Percentiles rank a stretch among this genome's conserved stretches.
Evolutionary conservation across 2,888 invertebrate species (phyloP).

Genomic region (Machimus rusticus): DNA sequence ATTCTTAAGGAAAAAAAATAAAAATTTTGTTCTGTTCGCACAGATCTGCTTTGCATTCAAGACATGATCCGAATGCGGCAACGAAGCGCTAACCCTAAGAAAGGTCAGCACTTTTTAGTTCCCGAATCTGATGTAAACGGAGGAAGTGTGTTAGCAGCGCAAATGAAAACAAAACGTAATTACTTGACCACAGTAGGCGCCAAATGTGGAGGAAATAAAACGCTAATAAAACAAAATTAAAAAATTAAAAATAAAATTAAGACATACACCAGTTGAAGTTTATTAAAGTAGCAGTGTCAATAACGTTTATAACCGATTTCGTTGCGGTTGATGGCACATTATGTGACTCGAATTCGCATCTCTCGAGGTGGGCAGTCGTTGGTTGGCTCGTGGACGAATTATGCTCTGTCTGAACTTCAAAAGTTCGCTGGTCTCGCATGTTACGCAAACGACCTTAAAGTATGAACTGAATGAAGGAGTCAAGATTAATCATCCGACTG

Average conservation of each 20-base stretch:
- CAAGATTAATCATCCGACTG: background rate
- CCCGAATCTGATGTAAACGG: conserved; percentile 1
- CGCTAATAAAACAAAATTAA: background rate
- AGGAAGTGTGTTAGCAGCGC: conserved; percentile 4
- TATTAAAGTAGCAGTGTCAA: background rate
- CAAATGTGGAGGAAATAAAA: background rate
- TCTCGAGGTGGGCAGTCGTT: background rate
- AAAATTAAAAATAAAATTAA: background rate
- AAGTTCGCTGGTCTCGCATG: background rate
- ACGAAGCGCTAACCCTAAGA: background rate
- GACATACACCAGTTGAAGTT: background rate
- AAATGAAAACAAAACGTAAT: conserved; percentile 17
- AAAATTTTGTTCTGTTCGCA: background rate
- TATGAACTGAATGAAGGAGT: background rate
- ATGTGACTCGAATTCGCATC: background rate
- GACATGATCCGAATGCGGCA: background rate
- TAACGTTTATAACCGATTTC: conserved; percentile 5
- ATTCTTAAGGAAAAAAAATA: background rate
- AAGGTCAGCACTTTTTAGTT: conserved; percentile 23
- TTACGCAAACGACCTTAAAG: background rate
- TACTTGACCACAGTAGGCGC: background rate
- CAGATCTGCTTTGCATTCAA: background rate
- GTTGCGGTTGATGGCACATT: background rate
- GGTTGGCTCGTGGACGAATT: background rate
- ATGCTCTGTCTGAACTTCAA: conserved; percentile 7